Evolutionary conservation across 2,113 vertebrate genomes (phyloP), one percentile per base, ranked within the genome.

Genomic region (Lagopus muta): DNA sequence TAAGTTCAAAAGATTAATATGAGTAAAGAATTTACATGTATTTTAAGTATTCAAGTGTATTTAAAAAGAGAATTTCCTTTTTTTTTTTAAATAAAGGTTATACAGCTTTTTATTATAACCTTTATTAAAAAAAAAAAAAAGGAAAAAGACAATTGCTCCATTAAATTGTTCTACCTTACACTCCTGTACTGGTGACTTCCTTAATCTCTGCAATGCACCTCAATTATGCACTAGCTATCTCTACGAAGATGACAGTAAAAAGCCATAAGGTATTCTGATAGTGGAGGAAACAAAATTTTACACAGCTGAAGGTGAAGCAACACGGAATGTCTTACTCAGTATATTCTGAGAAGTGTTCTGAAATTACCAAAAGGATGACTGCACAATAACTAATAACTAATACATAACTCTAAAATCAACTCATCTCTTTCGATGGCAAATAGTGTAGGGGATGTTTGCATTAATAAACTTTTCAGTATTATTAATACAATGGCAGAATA

Each of bases 251-350:
- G 45, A 74, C 6, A 52, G 61, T 8, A 66, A 89, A 94, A 69
- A 62, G 25, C 12, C 40, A 66, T 13, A 21, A 0, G 1, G 8
- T 4, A 10, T 34, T 28, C 42, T 11, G 36, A 77, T 80, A 57
- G 28, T 25, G 1, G 4, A 91, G 20, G 12, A 82, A 82, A 86
- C 12, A 54, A 73, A 87, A 28, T 2, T 32, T 19, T 40, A 14
- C 0, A 0, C 0, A 21, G 17, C 24, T 71, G 45, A 69, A 25
- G 2, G 20, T 70, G 43, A 82, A 79, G 25, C 45, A 47, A 47
- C 45, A 47, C 45, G 5, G 45, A 19, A 8, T 9, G 43, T 45
- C 43, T 47, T 47, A 47, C 45, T 47, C 45, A 47, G 45, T 20
- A 14, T 5, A 40, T 8, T 2, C 47, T 20, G 20, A 65, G 54